Percentiles rank a stretch among this genome's conserved stretches.
Evolutionary conservation across 2,888 invertebrate species (phyloP).

Genomic region (Anagyrus pseudococci): DNA sequence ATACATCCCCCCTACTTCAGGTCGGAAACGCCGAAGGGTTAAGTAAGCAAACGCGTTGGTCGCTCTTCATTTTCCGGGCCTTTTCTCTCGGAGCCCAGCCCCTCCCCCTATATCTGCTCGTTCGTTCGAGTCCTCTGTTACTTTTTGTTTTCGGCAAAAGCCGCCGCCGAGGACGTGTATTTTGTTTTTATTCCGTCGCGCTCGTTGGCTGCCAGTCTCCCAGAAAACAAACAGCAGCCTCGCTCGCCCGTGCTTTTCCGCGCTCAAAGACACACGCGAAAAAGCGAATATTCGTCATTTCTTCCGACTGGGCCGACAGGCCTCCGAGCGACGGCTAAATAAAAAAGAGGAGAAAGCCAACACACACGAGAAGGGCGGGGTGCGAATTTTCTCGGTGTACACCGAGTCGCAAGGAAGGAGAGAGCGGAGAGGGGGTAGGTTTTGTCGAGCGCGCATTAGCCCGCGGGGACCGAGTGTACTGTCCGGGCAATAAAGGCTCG

Average conservation of each 20-base stretch:
- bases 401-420: too few relatives aligned
- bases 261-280: neutral
- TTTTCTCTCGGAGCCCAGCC: conserved; percentile 1
- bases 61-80: conserved; percentile 7
- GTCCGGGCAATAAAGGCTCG: conserved; percentile 41
- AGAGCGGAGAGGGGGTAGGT: neutral
- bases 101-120: too few relatives aligned
- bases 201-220: neutral
- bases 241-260: neutral
- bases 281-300: neutral
- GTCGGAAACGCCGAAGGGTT: conserved; percentile 2
- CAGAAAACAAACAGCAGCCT: conserved; percentile 6
- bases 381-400: neutral
- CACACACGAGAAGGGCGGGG: neutral
- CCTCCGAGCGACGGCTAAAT: too few relatives aligned
- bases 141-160: too few relatives aligned
- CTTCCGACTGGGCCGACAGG: neutral
- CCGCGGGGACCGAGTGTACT: neutral
- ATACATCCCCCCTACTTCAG: neutral
- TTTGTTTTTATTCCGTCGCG: neutral
- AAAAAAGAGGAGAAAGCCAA: too few relatives aligned
- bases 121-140: too few relatives aligned
- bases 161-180: too few relatives aligned
- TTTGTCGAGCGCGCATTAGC: too few relatives aligned
- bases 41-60: neutral